Evolutionary conservation across 2,797 vertebrate genomes (phyloP), one percentile per base, ranked within the genome.

Genomic region (Acipenser ruthenus): DNA sequence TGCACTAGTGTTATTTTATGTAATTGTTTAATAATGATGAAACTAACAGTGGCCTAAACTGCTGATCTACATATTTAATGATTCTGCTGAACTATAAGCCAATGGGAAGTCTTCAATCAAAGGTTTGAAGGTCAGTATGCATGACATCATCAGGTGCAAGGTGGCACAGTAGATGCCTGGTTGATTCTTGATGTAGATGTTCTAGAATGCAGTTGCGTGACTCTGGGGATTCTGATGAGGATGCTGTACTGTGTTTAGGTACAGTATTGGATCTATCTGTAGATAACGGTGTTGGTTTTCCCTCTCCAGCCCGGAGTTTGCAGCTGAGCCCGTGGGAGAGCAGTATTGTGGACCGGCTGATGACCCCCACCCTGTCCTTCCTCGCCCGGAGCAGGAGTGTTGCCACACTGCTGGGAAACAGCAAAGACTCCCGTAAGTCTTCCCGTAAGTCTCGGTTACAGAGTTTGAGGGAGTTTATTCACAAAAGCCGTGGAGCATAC

Each of bases 311-410:
- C 71, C 92, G 96, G 68, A 94, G 83, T 75, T 74, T 93, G 48
- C 93, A 94, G 70, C 83, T 98, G 77, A 97, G 92, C 70, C 88
- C 94, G 0, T 99, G 95, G 96, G 96, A 99, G 84, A 98, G 95
- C 87, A 99, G 95, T 76, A 95, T 99, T 1, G 95, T 99, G 60
- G 96, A 98, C 79, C 91, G 96, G 37, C 86, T 99, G 78, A 99
- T 96, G 95, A 99, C 96, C 0, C 96, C 96, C 23, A 99, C 96
- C 1, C 86, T 99, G 72, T 93, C 96, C 62, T 99, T 98, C 83
- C 89, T 99, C 1, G 96, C 96, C 0, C 90, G 96, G 71, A 99
- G 96, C 81, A 93, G 96, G 73, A 98, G 96, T 2, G 95, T 92
- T 0, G 95, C 95, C 80, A 97, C 92, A 0, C 89, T 98, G 77